Percentiles rank a stretch among this genome's conserved stretches.
Evolutionary conservation across 1,140 invertebrate genomes (phyloP).

Genomic region (Calliopsis andreniformis): DNA sequence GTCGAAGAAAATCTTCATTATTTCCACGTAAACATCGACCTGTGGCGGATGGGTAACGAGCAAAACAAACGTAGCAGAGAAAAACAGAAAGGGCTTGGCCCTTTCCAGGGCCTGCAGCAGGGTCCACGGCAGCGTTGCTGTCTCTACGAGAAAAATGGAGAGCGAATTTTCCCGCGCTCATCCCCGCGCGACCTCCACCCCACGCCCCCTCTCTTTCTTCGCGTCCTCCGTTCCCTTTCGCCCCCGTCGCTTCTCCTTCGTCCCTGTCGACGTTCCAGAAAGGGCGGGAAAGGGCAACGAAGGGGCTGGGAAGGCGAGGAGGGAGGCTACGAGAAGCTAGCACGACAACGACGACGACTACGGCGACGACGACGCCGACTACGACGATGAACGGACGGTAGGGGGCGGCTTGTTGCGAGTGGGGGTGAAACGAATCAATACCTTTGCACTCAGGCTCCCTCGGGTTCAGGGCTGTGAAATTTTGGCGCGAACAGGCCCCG

Average conservation of each 20-base stretch:
- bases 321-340: conserved; percentile 56
- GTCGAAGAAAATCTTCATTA: too few relatives aligned
- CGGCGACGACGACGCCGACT: conserved; percentile 27
- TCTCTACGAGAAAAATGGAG: conserved; percentile 65
- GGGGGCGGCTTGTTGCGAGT: conserved; percentile 46
- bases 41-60: conserved; percentile 51
- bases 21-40: conserved; percentile 9
- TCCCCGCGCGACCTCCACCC: background rate
- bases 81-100: conserved; percentile 43
- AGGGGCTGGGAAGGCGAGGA: conserved; percentile 48
- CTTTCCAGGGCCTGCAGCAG: conserved; percentile 39
- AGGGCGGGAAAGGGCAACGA: conserved; percentile 61
- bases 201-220: background rate
- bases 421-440: conserved; percentile 67
- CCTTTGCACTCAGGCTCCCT: conserved; percentile 67
- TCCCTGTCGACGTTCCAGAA: conserved; percentile 46
- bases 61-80: conserved; percentile 53
- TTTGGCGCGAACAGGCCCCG: conserved; percentile 50
- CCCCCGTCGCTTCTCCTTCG: background rate
- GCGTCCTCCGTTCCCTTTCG: background rate
- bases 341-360: conserved; percentile 45
- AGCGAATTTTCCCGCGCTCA: conserved; percentile 66
- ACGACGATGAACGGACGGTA: conserved; percentile 31
- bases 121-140: conserved; percentile 57
- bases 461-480: conserved; percentile 65